phyloP scores from a whole-genome alignment of 2,888 invertebrate genomes.

The Nephrocerus scutellatus region DNA sequence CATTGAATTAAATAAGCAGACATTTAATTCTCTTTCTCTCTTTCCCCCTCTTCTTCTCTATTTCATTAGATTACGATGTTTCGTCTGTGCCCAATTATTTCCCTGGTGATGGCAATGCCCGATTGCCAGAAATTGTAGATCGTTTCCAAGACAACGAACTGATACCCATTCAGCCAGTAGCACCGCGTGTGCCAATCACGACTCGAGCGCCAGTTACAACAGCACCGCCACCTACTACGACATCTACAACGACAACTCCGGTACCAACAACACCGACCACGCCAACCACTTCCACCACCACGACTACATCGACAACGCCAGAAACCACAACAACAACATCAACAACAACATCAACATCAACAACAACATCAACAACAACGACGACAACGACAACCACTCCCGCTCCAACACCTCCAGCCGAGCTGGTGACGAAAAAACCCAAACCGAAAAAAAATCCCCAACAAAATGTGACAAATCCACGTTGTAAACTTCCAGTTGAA shows the following conservation, averaged over 20 bases:
- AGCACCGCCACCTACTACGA: conserved; percentile 38
- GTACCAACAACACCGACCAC: conserved; percentile 23
- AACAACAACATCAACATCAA: conserved; percentile 24
- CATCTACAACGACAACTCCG: conserved; percentile 32
- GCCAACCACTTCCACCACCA: conserved; percentile 23
- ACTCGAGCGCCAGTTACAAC: conserved; percentile 44
- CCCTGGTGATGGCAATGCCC: conserved; percentile 33
- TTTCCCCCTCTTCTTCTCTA: too few species aligned
- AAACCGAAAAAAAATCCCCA: conserved; percentile 22
- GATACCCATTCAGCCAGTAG: conserved; percentile 1
- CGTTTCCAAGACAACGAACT: conserved; percentile 5
- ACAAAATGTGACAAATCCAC: conserved; percentile 37
- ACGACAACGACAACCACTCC: conserved; percentile 26
- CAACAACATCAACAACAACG: conserved; percentile 33
- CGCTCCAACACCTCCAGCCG: conserved; percentile 19
- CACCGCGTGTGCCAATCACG: conserved; percentile 24
- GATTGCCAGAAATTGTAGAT: conserved; percentile 23
- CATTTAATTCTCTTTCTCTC: conserved; percentile 3
- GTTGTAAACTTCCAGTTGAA: conserved; percentile 40
- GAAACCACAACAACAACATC: conserved; percentile 30
- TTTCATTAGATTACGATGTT: conserved; percentile 44
- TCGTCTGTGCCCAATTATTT: conserved; percentile 32
- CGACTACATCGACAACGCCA: conserved; percentile 22
- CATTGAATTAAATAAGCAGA: background rate
- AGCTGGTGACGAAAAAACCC: conserved; percentile 14